Percentiles rank a stretch among this genome's conserved stretches.
These are phyloP conservation scores for Danionella dracula DNA, from an alignment of 2,797 vertebrate genomes.

Conservation along the genomic window DNA sequence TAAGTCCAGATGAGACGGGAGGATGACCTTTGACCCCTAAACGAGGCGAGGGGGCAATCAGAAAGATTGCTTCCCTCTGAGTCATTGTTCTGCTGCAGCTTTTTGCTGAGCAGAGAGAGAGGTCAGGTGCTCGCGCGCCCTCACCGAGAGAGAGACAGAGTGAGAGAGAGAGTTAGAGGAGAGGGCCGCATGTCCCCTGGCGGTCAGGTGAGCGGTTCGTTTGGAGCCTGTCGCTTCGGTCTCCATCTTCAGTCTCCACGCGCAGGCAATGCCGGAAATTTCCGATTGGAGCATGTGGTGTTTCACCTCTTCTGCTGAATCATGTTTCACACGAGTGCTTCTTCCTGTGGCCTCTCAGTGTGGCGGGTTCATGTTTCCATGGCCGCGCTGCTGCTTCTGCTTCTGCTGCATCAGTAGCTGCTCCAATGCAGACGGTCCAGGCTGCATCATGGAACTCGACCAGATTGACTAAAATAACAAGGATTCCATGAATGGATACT, in stretches of 20 bases:
- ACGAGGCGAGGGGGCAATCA: constrained; percentile 49
- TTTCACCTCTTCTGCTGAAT: constrained; percentile 58
- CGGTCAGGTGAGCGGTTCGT: constrained; percentile 55
- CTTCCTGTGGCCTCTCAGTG: constrained; percentile 77
- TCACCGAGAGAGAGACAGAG: constrained; percentile 58
- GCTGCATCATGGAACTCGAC: constrained; percentile 99
- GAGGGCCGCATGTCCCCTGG: constrained; percentile 79
- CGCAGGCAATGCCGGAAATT: constrained; percentile 72
- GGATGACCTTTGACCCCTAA: constrained; percentile 24
- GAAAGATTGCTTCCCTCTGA: constrained; percentile 54
- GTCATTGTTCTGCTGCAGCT: constrained; percentile 51
- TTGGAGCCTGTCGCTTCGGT: constrained; percentile 55
- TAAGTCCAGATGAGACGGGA: constrained; percentile 32
- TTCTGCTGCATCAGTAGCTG: constrained; percentile 99
- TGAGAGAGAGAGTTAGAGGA: constrained; percentile 72
- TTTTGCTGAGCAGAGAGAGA: too few species aligned
- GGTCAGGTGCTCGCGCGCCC: constrained; percentile 47
- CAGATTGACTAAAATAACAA: constrained; percentile 82
- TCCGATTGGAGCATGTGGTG: constrained; percentile 61
- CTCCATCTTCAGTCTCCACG: constrained; percentile 76
- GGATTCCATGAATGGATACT: too few species aligned
- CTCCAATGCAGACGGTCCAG: constrained; percentile 97
- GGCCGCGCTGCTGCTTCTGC: constrained; percentile 95
- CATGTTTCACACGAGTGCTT: constrained; percentile 60
- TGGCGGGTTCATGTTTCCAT: constrained; percentile 93